These are phyloP conservation scores for Caranx melampygus DNA, from an alignment of 2,113 vertebrate species.

Conservation along the genomic window DNA sequence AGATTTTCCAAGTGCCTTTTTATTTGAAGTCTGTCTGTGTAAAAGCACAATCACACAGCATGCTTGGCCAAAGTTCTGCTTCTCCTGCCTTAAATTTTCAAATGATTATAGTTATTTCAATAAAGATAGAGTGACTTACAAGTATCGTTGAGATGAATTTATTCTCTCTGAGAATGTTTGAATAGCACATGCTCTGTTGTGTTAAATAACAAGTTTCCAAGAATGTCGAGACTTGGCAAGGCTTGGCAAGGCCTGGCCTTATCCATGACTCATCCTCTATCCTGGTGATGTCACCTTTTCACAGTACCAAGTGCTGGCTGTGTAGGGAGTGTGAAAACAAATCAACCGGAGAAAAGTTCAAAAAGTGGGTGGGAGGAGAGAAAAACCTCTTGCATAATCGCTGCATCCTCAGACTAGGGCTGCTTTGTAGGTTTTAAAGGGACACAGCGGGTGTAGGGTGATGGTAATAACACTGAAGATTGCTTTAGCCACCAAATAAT, in stretches of 20 bases:
- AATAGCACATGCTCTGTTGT: not conserved
- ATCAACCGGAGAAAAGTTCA: slow-evolving; percentile 22
- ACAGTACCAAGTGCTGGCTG: not conserved
- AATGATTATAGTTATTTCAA: slow-evolving; percentile 71
- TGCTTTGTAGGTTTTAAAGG: slow-evolving; percentile 28
- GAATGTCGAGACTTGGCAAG: slow-evolving; percentile 9
- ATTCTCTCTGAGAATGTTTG: slow-evolving; percentile 10
- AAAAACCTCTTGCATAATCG: slow-evolving; percentile 62
- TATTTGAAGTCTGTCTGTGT: slow-evolving; percentile 56
- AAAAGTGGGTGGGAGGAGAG: slow-evolving; percentile 51
- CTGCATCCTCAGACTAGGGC: slow-evolving; percentile 17
- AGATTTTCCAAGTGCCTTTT: slow-evolving; percentile 74
- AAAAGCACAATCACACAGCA: slow-evolving; percentile 44
- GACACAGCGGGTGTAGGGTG: not conserved
- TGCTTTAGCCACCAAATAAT: slow-evolving; percentile 58
- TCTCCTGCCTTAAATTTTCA: slow-evolving; percentile 57
- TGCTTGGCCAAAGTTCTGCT: slow-evolving; percentile 56
- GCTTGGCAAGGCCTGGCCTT: slow-evolving; percentile 16
- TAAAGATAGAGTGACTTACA: slow-evolving; percentile 66
- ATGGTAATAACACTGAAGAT: slow-evolving; percentile 3
- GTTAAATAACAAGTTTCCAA: slow-evolving; percentile 9
- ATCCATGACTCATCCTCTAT: slow-evolving; percentile 51
- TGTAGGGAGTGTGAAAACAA: slow-evolving; percentile 41
- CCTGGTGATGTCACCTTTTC: slow-evolving; percentile 40
- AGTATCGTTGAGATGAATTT: slow-evolving; percentile 2